Evolutionary conservation across 92 coral and sea anemone genomes (phyloP), one percentile per base, ranked within the genome.

Genomic region (Siderastrea siderea): DNA sequence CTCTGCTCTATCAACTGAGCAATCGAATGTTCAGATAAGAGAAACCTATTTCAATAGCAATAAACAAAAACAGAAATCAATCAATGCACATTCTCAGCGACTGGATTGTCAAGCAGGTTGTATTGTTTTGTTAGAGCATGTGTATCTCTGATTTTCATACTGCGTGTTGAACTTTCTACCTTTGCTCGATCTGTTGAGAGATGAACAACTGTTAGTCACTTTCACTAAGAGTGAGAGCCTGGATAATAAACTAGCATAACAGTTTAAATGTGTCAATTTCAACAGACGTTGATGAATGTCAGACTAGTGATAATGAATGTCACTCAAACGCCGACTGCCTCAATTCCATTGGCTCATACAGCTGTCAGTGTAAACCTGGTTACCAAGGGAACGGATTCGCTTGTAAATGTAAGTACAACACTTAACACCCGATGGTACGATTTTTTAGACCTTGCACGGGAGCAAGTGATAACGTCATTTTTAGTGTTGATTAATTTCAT

Each of bases 351-450:
- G 96, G 98, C 7, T 93, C 96, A 7, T 95, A 93, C 75, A 87
- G 80, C 64, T 95, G 98, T 71, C 90, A 89, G 43, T 95, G 98
- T 86, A 89, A 87, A n/a, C 94, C 93, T 43, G 98, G 98, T 13
- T 95, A 81, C 78, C 52, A 59, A 47, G 98, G 98, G 16, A 87
- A 71, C 75, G 98, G 98, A 19, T 68, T 85, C 51, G 51, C 62
- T 3, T 95, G 98, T 88, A 80, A 90, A 84, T 92, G 98, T 95
- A 78, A 83, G 91, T 84, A 2, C 50, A 68, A 3, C 38, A 26
- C 38, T 26, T 26, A 26, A 26, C 38, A 26, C 38, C 38, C 38
- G 38, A 26, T 26, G 38, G 38, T 26, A 26, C 38, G 38, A 26
- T 26, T 26, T 26, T 26, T 26, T 26, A 26, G 38, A 26, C 38